phyloP scores from a whole-genome alignment of 2,113 vertebrate species.

The Opisthocomus hoazin region DNA sequence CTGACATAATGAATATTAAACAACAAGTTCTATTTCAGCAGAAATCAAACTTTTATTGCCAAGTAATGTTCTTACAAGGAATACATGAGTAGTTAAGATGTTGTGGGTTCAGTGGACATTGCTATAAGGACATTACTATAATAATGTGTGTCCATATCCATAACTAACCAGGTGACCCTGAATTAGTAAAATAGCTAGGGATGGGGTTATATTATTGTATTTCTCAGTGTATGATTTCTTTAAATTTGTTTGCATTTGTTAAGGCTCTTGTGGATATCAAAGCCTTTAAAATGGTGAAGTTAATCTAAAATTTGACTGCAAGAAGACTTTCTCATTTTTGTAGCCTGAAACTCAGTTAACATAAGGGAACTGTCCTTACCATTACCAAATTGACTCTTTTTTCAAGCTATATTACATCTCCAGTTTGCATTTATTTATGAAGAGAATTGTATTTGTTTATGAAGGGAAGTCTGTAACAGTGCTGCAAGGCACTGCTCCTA shows the following conservation, averaged over 20 bases:
- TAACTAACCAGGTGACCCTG: neutral
- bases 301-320: neutral
- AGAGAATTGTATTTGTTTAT: too few species aligned
- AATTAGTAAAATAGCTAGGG: neutral
- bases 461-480: neutral
- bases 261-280: neutral
- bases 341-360: neutral
- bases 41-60: neutral
- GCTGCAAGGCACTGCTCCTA: neutral
- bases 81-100: neutral
- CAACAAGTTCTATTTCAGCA: neutral
- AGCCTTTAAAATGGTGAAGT: neutral
- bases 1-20: neutral
- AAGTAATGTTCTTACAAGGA: neutral
- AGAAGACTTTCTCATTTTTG: neutral
- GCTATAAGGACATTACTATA: neutral
- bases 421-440: neutral
- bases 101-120: neutral
- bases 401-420: neutral
- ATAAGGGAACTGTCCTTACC: neutral
- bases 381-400: neutral
- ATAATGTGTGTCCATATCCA: neutral
- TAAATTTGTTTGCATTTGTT: neutral
- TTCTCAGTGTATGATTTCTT: neutral
- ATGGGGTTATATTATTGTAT: neutral